Base-by-base conservation (phyloP, 2,797 vertebrate species). In the Hephaestus fuliginosus region DNA sequence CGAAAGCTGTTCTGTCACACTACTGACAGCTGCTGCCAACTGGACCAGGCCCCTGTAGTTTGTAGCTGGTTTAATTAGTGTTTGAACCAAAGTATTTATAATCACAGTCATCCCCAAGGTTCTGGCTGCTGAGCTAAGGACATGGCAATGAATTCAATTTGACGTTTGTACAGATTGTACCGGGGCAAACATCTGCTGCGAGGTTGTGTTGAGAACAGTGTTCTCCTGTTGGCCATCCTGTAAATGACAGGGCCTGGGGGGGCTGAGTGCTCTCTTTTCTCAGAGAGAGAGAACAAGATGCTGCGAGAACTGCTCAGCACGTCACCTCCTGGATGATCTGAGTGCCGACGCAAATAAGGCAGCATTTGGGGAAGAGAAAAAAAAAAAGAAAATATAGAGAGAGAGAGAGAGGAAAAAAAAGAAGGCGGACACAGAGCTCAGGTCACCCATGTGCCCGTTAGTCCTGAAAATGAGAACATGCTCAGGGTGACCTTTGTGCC, bases 151-250 rank as follows among this genome's bases (percentile, higher is more conserved):
- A 91, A 95, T 95, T 91, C 90, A 74, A 89, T 86, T 86, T 91
- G 90, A 95, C 89, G 64, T 94, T 88, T 91, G 91, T 91, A 89
- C 93, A 92, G 90, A 95, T 92, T 86, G 91, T 88, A 93, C 81
- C 67, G 60, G 87, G 94, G 92, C 90, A 95, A 95, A 96, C 95
- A 96, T 95, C 95, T 96, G 96, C 95, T 92, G 88, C 80, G 85
- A 92, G 93, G 94, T 85, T 90, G 86, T 67, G 86, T 76, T 28
- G 86, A 90, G 93, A 95, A 93, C 74, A 80, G 76, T 84, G 90
- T 87, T 86, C 91, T 94, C 91, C 91, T 78, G 88, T 91, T 82
- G 83, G 89, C 89, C 89, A 88, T 90, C 90, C 88, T 93, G 94
- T 93, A 95, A 91, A 95, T 91, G 76, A 95, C 84, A 92, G 86